Percentiles rank a stretch among this genome's conserved stretches.
Conservation (phyloP, 1,140 invertebrate species). For the Armadillidium nasatum region DNA sequence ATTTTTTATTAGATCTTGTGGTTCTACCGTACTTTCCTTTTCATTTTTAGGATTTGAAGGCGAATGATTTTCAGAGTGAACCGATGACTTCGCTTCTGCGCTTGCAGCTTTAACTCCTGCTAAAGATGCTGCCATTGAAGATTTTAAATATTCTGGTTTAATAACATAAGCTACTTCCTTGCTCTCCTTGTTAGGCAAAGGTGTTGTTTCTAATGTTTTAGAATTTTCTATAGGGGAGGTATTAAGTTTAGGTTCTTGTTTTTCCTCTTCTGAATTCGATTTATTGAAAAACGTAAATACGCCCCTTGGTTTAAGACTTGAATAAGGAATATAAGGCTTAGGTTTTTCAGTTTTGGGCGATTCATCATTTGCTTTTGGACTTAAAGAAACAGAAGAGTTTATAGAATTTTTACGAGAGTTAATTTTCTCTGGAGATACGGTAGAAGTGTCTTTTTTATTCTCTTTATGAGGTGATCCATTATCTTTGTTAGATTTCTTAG, state of each 20-base stretch:
- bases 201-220: background rate
- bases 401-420: background rate
- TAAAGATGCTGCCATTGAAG: constrained; percentile 27
- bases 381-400: constrained; percentile 13
- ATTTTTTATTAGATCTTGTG: constrained; percentile 19
- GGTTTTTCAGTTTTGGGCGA: constrained; percentile 26
- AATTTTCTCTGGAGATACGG: background rate
- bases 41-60: constrained; percentile 19
- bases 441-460: background rate
- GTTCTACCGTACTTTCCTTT: background rate
- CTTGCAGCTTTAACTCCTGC: constrained; percentile 35
- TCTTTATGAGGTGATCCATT: constrained; percentile 16
- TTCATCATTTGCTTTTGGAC: constrained; percentile 21
- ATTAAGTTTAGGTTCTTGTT: background rate
- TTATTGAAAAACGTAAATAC: background rate
- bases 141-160: background rate
- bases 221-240: background rate
- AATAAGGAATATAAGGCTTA: constrained; percentile 14
- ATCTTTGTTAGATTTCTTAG: constrained; percentile 26
- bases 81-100: constrained; percentile 32
- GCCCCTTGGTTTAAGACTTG: background rate
- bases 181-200: background rate
- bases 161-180: constrained; percentile 11
- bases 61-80: constrained; percentile 1
- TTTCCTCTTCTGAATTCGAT: background rate